Percentiles rank a stretch among this genome's conserved stretches.
Evolutionary conservation across 2,888 invertebrate species (phyloP).

Genomic region (Meiosimyza decipiens): DNA sequence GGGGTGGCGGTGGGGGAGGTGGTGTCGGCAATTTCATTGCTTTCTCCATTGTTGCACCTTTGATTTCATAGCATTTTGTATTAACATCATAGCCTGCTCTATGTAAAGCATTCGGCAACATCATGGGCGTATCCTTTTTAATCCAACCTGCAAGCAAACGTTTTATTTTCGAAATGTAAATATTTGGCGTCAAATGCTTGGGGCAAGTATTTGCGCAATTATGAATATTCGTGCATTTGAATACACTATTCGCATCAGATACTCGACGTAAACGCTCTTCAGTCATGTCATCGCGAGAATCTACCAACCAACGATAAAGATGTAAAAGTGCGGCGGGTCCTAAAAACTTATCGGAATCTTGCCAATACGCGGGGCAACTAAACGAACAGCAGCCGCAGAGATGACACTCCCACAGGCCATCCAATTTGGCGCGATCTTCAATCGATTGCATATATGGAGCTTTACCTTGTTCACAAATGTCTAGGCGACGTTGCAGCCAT

Average conservation of each 20-base stretch:
- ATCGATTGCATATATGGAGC: conserved; percentile 82
- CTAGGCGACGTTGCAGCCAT: conserved; percentile 77
- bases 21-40: too few species aligned
- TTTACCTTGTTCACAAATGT: too few species aligned
- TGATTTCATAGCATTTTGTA: too few species aligned
- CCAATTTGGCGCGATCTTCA: conserved; percentile 89
- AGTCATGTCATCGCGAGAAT: conserved; percentile 88
- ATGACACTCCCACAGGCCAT: conserved; percentile 97
- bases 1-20: too few species aligned
- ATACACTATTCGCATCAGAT: conserved; percentile 88
- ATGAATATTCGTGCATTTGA: conserved; percentile 95
- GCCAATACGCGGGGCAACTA: conserved; percentile 97
- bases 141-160: conserved; percentile 55
- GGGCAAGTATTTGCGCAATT: conserved; percentile 95
- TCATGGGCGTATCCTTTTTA: too few species aligned
- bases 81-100: too few species aligned
- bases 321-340: conserved; percentile 98
- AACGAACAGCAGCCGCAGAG: conserved; percentile 97
- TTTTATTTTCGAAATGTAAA: conserved; percentile 94
- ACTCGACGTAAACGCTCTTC: conserved; percentile 79
- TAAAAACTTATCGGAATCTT: conserved; percentile 96
- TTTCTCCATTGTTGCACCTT: too few species aligned
- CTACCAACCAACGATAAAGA: conserved; percentile 96
- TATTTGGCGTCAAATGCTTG: conserved; percentile 94
- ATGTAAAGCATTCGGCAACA: too few species aligned